phyloP scores from a whole-genome alignment of 2,113 vertebrate genomes.

The Nothoprocta pentlandii region DNA sequence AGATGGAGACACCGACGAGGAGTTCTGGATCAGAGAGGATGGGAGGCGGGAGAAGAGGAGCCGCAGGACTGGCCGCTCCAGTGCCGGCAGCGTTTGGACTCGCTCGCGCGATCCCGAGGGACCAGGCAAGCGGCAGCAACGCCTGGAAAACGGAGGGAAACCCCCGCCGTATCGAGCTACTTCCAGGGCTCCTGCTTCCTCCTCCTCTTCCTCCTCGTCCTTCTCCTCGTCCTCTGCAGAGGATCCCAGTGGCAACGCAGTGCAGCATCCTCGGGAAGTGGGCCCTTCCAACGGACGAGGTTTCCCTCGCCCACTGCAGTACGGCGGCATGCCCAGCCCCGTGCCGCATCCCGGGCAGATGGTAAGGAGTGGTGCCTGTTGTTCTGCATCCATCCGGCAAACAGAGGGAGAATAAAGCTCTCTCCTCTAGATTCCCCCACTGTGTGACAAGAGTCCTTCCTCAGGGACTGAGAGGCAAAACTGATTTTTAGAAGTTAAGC shows the following conservation, averaged over 20 bases:
- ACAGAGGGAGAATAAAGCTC: neutral
- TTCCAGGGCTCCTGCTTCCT: constrained; percentile 59
- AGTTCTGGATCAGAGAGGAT: constrained; percentile 89
- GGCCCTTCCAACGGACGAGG: constrained; percentile 71
- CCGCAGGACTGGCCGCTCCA: constrained; percentile 74
- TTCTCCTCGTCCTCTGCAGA: constrained; percentile 55
- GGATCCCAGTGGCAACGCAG: constrained; percentile 41
- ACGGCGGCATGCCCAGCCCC: constrained; percentile 67
- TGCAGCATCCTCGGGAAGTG: constrained; percentile 67
- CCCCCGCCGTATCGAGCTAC: constrained; percentile 74
- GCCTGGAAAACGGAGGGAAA: constrained; percentile 81
- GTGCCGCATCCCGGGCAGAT: constrained; percentile 71
- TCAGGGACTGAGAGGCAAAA: neutral
- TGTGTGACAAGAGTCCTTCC: neutral
- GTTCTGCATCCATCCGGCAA: neutral
- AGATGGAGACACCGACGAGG: constrained; percentile 96
- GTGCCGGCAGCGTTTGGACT: constrained; percentile 78
- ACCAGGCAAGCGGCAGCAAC: constrained; percentile 79
- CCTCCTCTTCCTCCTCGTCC: constrained; percentile 62
- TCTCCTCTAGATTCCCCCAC: neutral
- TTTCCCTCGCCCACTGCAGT: constrained; percentile 77
- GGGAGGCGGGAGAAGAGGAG: constrained; percentile 90
- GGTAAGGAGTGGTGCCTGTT: constrained; percentile 63
- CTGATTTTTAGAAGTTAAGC: neutral
- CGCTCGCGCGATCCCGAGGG: constrained; percentile 83